Base-by-base conservation (phyloP, 2,113 vertebrate genomes). In the Epinephelus fuscoguttatus region DNA sequence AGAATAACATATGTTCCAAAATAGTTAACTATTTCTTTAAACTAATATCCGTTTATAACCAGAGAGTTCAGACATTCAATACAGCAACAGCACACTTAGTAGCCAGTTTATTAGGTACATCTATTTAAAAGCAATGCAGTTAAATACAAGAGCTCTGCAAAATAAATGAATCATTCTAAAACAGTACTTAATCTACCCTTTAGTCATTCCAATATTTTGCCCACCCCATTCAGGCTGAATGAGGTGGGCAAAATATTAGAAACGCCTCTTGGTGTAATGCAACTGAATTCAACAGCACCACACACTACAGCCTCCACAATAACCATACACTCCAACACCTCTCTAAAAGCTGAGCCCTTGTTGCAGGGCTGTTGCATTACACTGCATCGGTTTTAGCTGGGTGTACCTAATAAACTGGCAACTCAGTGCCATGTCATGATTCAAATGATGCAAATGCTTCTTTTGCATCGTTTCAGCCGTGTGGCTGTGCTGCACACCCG, bases 401-500 rank as follows among this genome's bases (percentile, higher is more conserved):
- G 2, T 21, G 52, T 15, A 18, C 9, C 17, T 12, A 80, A 53
- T 63, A 66, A 79, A 85, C 47, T 37, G 47, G 62, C 53, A 53
- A 10, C 47, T 4, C 12, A 0, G 49, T 49, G 14, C n/a, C 23
- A 11, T 25, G 64, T 23, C 12, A 45, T 5, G 2, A 53, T 27
- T 60, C 27, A 66, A 60, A 67, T 8, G 42, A 70, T 74, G 62
- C 78, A 85, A 72, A 86, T 69, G 49, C 57, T 59, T 70, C 50
- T 79, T 68, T 53, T 33, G 78, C 77, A 74, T 88, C 47, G 17
- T 42, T 60, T 86, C 85, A 88, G 73, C 79, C 15, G 0, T 3
- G 23, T 73, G 45, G 47, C 66, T 75, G 12, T 42, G 77, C 91
- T 84, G 91, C 88, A 86, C 88, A 87, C 84, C 50, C 30, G 68